Evolutionary conservation across 2,888 invertebrate species (phyloP).

Genomic region (Saturnia pavonia): DNA sequence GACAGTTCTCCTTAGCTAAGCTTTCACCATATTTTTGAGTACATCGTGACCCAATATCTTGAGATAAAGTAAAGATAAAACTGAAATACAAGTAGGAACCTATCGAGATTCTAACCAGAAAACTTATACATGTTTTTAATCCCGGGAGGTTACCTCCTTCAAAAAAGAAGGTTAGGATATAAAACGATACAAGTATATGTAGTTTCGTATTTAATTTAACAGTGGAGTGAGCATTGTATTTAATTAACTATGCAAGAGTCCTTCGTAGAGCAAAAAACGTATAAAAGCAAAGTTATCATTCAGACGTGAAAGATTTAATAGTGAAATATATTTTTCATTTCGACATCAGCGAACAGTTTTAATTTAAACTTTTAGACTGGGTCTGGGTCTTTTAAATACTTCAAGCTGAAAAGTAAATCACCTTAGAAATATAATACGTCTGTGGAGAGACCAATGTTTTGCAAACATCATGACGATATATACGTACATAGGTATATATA

Average conservation of each 20-base stretch:
- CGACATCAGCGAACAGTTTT: not conserved
- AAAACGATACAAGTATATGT: not conserved
- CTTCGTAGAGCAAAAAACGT: not conserved
- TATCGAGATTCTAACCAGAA: not conserved
- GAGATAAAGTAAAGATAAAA: no score
- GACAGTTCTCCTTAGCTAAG: no score
- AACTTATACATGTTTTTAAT: not conserved
- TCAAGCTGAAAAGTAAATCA: no score
- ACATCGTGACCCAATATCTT: no score
- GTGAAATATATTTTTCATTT: constrained; percentile 5
- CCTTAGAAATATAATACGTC: not conserved
- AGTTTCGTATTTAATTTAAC: not conserved
- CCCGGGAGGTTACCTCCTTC: not conserved
- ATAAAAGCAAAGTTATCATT: no score
- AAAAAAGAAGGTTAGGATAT: not conserved
- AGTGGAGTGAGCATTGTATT: not conserved
- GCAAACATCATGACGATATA: no score
- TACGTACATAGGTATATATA: no score
- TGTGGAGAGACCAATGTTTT: not conserved
- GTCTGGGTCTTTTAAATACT: not conserved
- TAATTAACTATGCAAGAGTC: not conserved
- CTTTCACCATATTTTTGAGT: no score
- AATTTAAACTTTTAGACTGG: not conserved
- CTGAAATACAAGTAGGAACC: no score
- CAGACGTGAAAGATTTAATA: constrained; percentile 1